Evolutionary conservation across 2,888 invertebrate genomes (phyloP).

Genomic region (Lepidocyrtinus sp.): DNA sequence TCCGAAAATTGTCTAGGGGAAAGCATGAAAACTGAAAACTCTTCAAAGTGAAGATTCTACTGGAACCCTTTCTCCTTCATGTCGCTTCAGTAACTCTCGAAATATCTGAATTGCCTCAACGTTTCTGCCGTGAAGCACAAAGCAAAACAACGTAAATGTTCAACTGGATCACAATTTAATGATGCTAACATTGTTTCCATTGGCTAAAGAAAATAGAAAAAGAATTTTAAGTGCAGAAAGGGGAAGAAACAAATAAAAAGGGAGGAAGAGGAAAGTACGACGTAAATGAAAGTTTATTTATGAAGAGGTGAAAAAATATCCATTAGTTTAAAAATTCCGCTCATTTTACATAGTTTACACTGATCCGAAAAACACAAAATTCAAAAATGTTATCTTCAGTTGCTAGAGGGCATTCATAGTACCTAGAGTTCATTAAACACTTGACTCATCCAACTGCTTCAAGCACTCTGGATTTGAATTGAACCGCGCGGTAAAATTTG

Average conservation of each 20-base stretch:
- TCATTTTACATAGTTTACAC: too few relatives aligned
- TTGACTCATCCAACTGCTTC: too few relatives aligned
- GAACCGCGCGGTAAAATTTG: not conserved
- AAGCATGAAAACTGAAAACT: not conserved
- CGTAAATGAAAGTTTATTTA: conserved; percentile 50
- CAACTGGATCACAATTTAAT: conserved; percentile 28
- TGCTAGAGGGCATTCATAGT: not conserved
- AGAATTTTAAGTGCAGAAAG: conserved; percentile 8
- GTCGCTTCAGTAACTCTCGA: too few relatives aligned
- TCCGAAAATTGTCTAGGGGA: conserved; percentile 25
- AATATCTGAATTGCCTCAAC: too few relatives aligned
- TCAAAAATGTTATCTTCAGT: not conserved
- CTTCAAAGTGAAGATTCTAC: too few relatives aligned
- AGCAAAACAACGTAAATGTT: not conserved
- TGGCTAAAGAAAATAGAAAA: not conserved
- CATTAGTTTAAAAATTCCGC: too few relatives aligned
- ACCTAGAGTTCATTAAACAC: not conserved
- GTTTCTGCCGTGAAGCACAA: not conserved
- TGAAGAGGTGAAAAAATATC: conserved; percentile 48
- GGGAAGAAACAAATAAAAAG: not conserved
- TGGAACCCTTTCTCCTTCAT: not conserved
- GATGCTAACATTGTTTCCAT: not conserved
- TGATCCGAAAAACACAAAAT: not conserved
- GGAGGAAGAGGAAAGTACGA: conserved; percentile 21
- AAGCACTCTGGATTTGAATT: too few relatives aligned